Evolutionary conservation across 2,888 invertebrate species (phyloP).

Genomic region (Oxystoma pomonae): DNA sequence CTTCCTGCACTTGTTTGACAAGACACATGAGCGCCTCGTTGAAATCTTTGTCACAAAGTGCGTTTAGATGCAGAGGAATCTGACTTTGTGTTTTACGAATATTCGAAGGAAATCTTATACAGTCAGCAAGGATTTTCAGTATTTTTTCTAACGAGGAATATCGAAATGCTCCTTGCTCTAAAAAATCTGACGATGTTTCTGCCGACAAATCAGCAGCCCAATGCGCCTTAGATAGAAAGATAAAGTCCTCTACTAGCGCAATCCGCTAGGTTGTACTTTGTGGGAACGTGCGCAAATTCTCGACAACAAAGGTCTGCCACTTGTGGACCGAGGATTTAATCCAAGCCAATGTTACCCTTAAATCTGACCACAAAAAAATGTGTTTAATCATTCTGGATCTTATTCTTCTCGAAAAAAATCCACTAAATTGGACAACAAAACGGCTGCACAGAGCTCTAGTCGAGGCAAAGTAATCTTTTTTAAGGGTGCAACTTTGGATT

Average conservation of each 20-base stretch:
- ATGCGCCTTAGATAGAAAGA: neutral
- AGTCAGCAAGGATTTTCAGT: constrained; percentile 4
- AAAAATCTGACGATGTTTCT: neutral
- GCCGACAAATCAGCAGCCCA: neutral
- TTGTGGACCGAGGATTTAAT: constrained; percentile 2
- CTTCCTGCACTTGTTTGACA: neutral
- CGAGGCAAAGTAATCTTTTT: constrained; percentile 4
- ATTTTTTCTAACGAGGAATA: neutral
- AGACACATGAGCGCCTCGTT: neutral
- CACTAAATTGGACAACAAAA: constrained; percentile 7
- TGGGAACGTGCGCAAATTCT: constrained; percentile 8
- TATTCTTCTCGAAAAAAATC: constrained; percentile 13
- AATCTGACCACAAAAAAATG: constrained; percentile 13
- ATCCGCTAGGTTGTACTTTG: constrained; percentile 8
- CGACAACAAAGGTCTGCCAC: constrained; percentile 12
- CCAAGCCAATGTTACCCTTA: constrained; percentile 9
- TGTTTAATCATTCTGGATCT: constrained; percentile 20
- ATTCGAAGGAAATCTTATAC: constrained; percentile 1
- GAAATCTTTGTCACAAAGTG: neutral
- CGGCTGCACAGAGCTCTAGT: constrained; percentile 4
- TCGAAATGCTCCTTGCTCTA: neutral
- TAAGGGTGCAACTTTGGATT: constrained; percentile 6
- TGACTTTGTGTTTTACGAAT: neutral
- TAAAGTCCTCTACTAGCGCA: constrained; percentile 4
- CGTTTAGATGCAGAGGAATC: neutral